These are phyloP conservation scores for Caenorhabditis wallacei DNA, from an alignment of 2,888 invertebrate genomes.

Conservation along the genomic window DNA sequence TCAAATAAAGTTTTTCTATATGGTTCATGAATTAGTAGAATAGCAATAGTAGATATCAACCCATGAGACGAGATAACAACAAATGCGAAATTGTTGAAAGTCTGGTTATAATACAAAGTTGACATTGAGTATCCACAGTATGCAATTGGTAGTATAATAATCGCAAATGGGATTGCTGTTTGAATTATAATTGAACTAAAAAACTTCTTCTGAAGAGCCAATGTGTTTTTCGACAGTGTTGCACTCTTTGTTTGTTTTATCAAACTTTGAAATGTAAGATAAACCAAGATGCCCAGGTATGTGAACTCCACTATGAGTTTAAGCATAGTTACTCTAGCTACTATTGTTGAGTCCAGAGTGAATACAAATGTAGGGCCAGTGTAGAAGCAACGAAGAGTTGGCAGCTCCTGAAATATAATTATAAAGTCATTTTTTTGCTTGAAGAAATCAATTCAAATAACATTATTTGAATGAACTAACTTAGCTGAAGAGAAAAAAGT, in stretches of 20 bases:
- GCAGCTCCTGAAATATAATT: slow-evolving; percentile 31
- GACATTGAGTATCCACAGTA: slow-evolving; percentile 31
- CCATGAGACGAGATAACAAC: slow-evolving; percentile 27
- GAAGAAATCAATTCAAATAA: no score
- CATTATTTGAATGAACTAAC: no score
- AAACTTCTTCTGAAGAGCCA: slow-evolving; percentile 34
- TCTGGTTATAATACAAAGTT: slow-evolving; percentile 20
- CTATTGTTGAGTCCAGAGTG: slow-evolving; percentile 25
- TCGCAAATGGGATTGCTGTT: slow-evolving; percentile 34
- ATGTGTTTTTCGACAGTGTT: slow-evolving; percentile 22
- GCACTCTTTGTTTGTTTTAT: slow-evolving; percentile 3
- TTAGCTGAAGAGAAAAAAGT: no score
- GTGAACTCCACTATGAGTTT: slow-evolving; percentile 41
- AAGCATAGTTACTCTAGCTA: slow-evolving; percentile 25
- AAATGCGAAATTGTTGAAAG: slow-evolving; percentile 24
- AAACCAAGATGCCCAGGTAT: slow-evolving; percentile 26
- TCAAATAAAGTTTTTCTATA: slow-evolving; percentile 9
- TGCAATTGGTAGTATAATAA: slow-evolving; percentile 27
- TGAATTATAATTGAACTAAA: slow-evolving; percentile 32
- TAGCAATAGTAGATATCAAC: slow-evolving; percentile 34
- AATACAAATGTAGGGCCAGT: slow-evolving; percentile 35
- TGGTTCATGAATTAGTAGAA: slow-evolving; percentile 27
- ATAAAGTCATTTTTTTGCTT: no score
- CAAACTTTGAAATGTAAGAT: slow-evolving; percentile 26
- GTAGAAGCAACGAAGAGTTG: slow-evolving; percentile 44